phyloP scores from a whole-genome alignment of 2,797 vertebrate genomes.

The Enteromius unitaeniatus region DNA sequence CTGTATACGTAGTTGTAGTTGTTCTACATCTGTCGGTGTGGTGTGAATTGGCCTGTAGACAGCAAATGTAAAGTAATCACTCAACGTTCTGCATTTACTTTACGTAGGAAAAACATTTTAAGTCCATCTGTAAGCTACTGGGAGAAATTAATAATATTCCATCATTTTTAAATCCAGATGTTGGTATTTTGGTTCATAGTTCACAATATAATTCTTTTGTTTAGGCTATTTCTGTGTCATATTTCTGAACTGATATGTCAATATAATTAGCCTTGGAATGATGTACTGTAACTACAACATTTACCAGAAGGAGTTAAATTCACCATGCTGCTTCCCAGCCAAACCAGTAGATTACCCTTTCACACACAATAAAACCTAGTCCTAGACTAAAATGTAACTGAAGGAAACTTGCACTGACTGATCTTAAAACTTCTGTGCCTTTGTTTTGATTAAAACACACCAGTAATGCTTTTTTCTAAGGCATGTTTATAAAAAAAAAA shows the following conservation, averaged over 20 bases:
- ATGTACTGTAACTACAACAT: neutral
- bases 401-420: no score
- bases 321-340: neutral
- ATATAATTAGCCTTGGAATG: neutral
- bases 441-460: no score
- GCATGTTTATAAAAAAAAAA: no score
- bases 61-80: neutral
- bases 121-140: neutral
- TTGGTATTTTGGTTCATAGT: neutral
- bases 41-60: neutral
- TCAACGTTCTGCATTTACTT: neutral
- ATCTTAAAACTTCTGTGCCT: no score
- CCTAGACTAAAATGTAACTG: no score
- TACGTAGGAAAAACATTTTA: neutral
- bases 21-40: neutral
- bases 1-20: neutral
- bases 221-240: neutral
- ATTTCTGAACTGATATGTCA: neutral
- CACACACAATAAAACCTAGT: no score
- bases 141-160: neutral
- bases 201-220: neutral
- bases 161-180: neutral
- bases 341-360: neutral
- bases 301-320: neutral
- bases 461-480: no score